Evolutionary conservation across 1,140 invertebrate genomes (phyloP).

Genomic region (Anastrepha obliqua): DNA sequence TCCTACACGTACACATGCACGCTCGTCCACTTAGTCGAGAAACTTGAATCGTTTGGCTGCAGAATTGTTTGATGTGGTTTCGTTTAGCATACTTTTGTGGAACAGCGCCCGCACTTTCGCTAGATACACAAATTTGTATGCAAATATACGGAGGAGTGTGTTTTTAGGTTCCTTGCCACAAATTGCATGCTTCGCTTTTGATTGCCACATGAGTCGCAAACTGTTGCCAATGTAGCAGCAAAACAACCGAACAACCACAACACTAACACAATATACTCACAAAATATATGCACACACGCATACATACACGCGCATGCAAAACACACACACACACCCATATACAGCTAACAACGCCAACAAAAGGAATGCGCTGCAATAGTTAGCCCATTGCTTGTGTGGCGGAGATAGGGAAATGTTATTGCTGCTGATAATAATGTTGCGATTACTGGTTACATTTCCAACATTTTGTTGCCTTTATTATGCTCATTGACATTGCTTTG

Average conservation of each 20-base stretch:
- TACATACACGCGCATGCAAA: neutral
- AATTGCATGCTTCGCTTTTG: conserved; percentile 5
- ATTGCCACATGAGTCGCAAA: neutral
- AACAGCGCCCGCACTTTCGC: neutral
- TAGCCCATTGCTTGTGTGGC: neutral
- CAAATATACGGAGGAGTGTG: neutral
- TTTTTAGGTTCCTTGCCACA: conserved; percentile 20
- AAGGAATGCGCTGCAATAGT: conserved; percentile 1
- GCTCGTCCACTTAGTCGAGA: neutral
- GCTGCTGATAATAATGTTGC: conserved; percentile 33
- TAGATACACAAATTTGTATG: neutral
- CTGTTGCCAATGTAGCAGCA: neutral
- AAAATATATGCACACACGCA: neutral
- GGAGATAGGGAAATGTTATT: neutral
- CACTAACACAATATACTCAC: neutral
- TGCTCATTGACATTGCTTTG: neutral
- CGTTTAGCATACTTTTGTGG: conserved; percentile 20
- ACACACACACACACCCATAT: neutral
- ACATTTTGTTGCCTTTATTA: conserved; percentile 28
- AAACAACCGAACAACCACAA: neutral
- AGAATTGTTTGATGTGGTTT: conserved; percentile 37
- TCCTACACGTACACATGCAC: neutral
- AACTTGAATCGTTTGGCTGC: neutral
- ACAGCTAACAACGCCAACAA: neutral
- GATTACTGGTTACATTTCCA: conserved; percentile 24